Evolutionary conservation across 1,140 invertebrate genomes (phyloP).

Genomic region (Tetragnatha versicolor): DNA sequence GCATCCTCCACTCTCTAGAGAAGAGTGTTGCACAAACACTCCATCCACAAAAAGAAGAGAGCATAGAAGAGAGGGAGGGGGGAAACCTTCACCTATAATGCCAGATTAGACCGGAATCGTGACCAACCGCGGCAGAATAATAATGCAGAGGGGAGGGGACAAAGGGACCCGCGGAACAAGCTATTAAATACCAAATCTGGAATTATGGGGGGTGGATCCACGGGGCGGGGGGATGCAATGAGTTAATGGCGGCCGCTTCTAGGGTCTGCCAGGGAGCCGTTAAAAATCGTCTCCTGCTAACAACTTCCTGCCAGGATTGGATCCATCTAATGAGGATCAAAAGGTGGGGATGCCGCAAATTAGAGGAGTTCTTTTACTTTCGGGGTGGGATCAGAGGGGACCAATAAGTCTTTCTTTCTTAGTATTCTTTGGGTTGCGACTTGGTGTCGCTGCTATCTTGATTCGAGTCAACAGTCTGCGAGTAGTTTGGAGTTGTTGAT

Average conservation of each 20-base stretch:
- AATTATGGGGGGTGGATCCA: conserved; percentile 42
- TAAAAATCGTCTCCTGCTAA: conserved; percentile 54
- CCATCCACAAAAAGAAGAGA: not conserved
- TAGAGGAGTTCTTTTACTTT: not conserved
- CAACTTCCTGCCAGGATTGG: conserved; percentile 49
- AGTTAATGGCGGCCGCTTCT: conserved; percentile 49
- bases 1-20: not conserved
- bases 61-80: not conserved
- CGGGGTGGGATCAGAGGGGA: not conserved
- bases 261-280: conserved; percentile 20
- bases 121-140: conserved; percentile 25
- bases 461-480: no score
- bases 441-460: no score
- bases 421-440: no score
- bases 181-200: conserved; percentile 55
- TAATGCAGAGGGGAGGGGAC: conserved; percentile 14
- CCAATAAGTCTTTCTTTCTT: conserved; percentile 47
- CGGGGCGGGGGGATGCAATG: conserved; percentile 3
- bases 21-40: conserved; percentile 16
- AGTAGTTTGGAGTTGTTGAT: no score
- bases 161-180: conserved; percentile 38
- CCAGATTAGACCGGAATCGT: conserved; percentile 44
- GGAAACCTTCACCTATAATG: not conserved
- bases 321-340: conserved; percentile 52
- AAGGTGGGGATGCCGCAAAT: conserved; percentile 53